Evolutionary conservation across 2,888 invertebrate genomes (phyloP).

Genomic region (Meandrusa payeni): DNA sequence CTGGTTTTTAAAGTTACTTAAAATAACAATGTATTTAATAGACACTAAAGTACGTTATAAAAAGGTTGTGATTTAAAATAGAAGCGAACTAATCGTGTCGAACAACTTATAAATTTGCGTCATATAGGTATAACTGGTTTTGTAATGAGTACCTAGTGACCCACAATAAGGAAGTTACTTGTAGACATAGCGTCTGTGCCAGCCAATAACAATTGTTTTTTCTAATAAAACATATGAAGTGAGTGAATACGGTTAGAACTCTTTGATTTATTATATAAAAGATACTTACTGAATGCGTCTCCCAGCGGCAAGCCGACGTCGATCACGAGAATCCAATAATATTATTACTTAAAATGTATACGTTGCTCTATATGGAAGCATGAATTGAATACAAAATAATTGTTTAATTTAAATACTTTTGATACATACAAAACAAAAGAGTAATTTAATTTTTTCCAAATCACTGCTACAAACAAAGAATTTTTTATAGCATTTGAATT

Average conservation of each 20-base stretch:
- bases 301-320: background rate
- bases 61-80: no score
- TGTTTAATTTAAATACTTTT: constrained; percentile 4
- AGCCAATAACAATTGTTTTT: constrained; percentile 6
- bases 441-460: constrained; percentile 4
- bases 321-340: no score
- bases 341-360: no score
- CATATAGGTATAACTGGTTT: constrained; percentile 2
- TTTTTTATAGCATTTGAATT: constrained; percentile 27
- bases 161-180: constrained; percentile 38
- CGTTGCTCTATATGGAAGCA: constrained; percentile 5
- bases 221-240: background rate
- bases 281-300: constrained; percentile 14
- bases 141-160: constrained; percentile 18
- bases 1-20: no score
- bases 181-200: constrained; percentile 26
- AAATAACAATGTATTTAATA: no score
- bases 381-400: constrained; percentile 13
- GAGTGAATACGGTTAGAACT: no score
- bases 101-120: background rate
- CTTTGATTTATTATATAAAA: no score
- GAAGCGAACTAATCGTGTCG: background rate
- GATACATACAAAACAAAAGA: background rate
- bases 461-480: constrained; percentile 30
- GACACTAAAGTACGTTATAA: no score